These are phyloP conservation scores for Onychomys torridus DNA, from an alignment of 2,797 vertebrate genomes.

Conservation along the genomic window DNA sequence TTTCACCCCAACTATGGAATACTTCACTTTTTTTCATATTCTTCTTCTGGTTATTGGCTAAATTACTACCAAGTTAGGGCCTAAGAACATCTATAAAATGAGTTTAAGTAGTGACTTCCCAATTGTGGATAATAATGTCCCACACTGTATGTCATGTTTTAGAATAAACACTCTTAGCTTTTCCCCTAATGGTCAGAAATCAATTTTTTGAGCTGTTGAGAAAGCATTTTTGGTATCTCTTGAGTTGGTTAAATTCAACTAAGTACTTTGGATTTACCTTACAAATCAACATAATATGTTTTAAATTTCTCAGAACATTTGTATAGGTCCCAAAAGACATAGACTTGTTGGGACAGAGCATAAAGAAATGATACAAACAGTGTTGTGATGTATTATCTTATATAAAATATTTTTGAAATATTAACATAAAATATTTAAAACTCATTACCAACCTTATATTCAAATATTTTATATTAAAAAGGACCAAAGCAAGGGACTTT, in stretches of 20 bases:
- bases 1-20: not conserved
- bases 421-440: slow-evolving; percentile 45
- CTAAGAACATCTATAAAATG: slow-evolving; percentile 10
- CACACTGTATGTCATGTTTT: slow-evolving; percentile 22
- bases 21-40: slow-evolving; percentile 33
- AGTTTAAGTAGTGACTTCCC: not conserved
- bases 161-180: not conserved
- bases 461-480: slow-evolving; percentile 64
- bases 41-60: slow-evolving; percentile 44
- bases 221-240: slow-evolving; percentile 48
- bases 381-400: slow-evolving; percentile 5
- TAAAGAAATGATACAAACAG: slow-evolving; percentile 43
- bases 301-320: slow-evolving; percentile 44
- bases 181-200: not conserved
- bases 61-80: not conserved
- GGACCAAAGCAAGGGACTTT: slow-evolving; percentile 40
- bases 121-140: not conserved
- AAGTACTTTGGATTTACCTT: slow-evolving; percentile 22
- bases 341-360: slow-evolving; percentile 18
- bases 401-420: slow-evolving; percentile 55
- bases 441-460: slow-evolving; percentile 31
- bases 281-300: slow-evolving; percentile 8
- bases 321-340: not conserved
- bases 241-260: slow-evolving; percentile 41
- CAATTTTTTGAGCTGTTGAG: slow-evolving; percentile 20